Evolutionary conservation across 2,888 invertebrate species (phyloP).

Genomic region (Hydraecia micacea): DNA sequence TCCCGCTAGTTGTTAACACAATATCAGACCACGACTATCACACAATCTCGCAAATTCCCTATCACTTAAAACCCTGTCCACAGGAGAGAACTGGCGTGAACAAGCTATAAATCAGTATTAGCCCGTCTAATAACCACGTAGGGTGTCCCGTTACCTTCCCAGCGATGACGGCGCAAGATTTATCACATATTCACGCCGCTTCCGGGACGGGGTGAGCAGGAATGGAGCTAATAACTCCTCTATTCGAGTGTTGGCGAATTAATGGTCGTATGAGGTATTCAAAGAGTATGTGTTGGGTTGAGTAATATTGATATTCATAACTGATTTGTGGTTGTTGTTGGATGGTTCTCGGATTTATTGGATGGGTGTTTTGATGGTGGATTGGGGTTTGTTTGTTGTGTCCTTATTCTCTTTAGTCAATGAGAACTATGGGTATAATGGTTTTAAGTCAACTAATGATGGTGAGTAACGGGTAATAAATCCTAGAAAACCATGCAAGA

Average conservation of each 20-base stretch:
- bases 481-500: too few species aligned
- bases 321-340: conserved; percentile 29
- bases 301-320: conserved; percentile 44
- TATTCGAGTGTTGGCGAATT: conserved; percentile 57
- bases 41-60: conserved; percentile 35
- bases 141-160: conserved; percentile 53
- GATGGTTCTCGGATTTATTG: background rate
- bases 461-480: background rate
- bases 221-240: conserved; percentile 58
- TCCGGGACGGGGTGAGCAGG: conserved; percentile 56
- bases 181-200: conserved; percentile 65
- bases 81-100: conserved; percentile 33
- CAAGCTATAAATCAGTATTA: conserved; percentile 53
- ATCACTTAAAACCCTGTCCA: conserved; percentile 32
- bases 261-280: conserved; percentile 49
- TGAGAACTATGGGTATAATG: too few species aligned
- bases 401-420: too few species aligned
- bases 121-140: conserved; percentile 54
- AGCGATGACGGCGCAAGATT: conserved; percentile 64
- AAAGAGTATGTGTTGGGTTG: conserved; percentile 11
- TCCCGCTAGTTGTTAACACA: background rate
- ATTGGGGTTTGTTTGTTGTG: background rate
- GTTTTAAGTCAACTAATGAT: background rate
- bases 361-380: background rate
- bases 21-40: conserved; percentile 5